Conservation (phyloP, 2,888 invertebrate genomes). For the Pterobdella sp. region DNA sequence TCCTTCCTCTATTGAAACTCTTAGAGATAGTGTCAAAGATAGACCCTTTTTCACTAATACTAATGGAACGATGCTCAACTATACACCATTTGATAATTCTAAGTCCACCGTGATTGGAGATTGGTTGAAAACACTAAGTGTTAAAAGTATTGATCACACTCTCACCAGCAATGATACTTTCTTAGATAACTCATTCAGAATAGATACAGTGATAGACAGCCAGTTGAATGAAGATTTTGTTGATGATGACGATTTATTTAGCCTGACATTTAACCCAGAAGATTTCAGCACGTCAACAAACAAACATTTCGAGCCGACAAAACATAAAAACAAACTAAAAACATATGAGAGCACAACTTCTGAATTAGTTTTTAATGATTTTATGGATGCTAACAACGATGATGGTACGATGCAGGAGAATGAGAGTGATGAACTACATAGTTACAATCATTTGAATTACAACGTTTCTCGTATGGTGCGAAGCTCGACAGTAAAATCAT, state of each 20-base stretch:
- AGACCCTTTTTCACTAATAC: conserved; percentile 4
- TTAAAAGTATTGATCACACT: not conserved
- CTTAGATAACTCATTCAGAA: not conserved
- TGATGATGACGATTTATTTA: not conserved
- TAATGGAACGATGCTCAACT: conserved; percentile 10
- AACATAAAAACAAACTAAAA: not conserved
- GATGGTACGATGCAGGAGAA: not conserved
- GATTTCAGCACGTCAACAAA: conserved; percentile 5
- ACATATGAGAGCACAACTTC: not conserved
- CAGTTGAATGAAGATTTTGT: not conserved
- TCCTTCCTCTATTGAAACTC: not conserved
- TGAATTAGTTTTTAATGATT: no score
- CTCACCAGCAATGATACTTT: not conserved
- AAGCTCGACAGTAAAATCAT: not conserved
- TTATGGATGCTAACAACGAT: not conserved
- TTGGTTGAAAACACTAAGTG: not conserved
- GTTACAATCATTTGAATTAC: no score
- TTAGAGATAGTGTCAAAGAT: not conserved
- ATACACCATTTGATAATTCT: not conserved
- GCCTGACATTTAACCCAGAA: not conserved
- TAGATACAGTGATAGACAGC: not conserved
- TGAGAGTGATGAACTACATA: no score
- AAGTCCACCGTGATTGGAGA: not conserved
- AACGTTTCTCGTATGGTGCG: no score
- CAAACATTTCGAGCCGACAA: not conserved